Base-by-base conservation (phyloP, 2,113 vertebrate genomes). In the Ciconia maguari region DNA sequence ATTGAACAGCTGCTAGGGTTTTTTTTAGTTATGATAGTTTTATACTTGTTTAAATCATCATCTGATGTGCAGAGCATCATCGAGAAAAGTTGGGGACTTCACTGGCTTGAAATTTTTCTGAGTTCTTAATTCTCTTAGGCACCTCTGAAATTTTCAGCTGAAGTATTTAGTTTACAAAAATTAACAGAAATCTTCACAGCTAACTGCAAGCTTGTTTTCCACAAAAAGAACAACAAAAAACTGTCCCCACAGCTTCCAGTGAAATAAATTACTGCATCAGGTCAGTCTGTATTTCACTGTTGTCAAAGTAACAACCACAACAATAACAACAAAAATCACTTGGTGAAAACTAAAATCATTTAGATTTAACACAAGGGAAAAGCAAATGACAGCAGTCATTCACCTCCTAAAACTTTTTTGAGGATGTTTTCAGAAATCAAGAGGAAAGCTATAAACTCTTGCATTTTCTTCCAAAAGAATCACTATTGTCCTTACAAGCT, bases 1-100 rank as follows among this genome's bases (percentile, higher is more conserved):
- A 96, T 89, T 94, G 87, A 97, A 97, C 97, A 98, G 96, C 97
- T 98, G 96, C 92, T 94, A 85, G 62, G 71, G 5, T 20, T 97
- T 96, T 97, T 96, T 97, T 94, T 96, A 95, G 97, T 77, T 92
- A 55, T 52, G 78, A 80, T 85, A 49, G 78, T 92, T 95, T 92
- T 91, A 96, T 74, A 89, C 92, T 60, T 92, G 70, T 95, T 96
- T 94, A 95, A 96, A 92, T 96, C 87, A 84, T 83, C 72, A 66
- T 92, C 57, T 94, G 74, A 84, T 90, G 70, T 66, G 80, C 79
- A 90, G 44, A 51, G 96, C 44, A 93, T 52, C 42, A 80, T 79
- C 0, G 0, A 91, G 66, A 93, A 94, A 96, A 91, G 46, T 21
- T 49, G 20, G 13, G 13, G 26, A 57, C 38, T 61, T 77, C 24